A percentile compares a stretch with the other conserved stretches of the same genome.
These are phyloP conservation scores for Sebastes vulpes DNA, from an alignment of 2,797 vertebrate genomes.

Conservation along the genomic window DNA sequence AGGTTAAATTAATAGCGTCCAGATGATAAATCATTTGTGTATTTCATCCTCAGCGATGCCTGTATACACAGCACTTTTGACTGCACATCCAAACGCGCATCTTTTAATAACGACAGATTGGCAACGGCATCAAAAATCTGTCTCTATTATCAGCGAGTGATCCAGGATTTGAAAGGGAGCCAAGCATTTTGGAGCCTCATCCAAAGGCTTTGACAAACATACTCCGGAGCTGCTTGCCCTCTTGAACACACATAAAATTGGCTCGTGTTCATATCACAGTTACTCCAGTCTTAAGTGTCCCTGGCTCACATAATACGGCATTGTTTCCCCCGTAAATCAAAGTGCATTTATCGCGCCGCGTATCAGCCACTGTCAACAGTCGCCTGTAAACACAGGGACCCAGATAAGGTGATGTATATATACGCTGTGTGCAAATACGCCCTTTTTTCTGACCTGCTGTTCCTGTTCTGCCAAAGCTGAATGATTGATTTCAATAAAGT, in stretches of 20 bases:
- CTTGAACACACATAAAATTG: constrained; percentile 53
- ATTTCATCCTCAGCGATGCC: not conserved
- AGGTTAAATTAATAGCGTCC: constrained; percentile 63
- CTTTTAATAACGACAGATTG: constrained; percentile 48
- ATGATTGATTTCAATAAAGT: constrained; percentile 2
- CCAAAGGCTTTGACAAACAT: constrained; percentile 58
- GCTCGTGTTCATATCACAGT: constrained; percentile 50
- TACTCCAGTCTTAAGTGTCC: constrained; percentile 42
- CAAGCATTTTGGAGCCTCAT: constrained; percentile 53
- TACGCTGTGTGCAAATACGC: not conserved
- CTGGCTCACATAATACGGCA: constrained; percentile 31
- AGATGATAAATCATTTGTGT: constrained; percentile 51
- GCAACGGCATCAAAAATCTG: constrained; percentile 41
- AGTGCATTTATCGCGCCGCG: constrained; percentile 11
- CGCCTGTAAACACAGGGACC: constrained; percentile 18
- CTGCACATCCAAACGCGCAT: constrained; percentile 21
- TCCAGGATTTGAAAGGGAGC: constrained; percentile 45
- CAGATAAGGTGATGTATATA: constrained; percentile 11
- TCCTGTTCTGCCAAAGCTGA: not conserved
- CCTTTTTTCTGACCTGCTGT: not conserved
- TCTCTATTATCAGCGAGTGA: constrained; percentile 56
- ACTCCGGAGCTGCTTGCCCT: constrained; percentile 36
- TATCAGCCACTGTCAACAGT: constrained; percentile 43
- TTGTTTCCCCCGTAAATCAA: constrained; percentile 48
- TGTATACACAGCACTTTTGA: constrained; percentile 11